Evolutionary conservation across 1,140 invertebrate genomes (phyloP), one percentile per base, ranked within the genome.

Genomic region (Druon quercuslanigerum): DNA sequence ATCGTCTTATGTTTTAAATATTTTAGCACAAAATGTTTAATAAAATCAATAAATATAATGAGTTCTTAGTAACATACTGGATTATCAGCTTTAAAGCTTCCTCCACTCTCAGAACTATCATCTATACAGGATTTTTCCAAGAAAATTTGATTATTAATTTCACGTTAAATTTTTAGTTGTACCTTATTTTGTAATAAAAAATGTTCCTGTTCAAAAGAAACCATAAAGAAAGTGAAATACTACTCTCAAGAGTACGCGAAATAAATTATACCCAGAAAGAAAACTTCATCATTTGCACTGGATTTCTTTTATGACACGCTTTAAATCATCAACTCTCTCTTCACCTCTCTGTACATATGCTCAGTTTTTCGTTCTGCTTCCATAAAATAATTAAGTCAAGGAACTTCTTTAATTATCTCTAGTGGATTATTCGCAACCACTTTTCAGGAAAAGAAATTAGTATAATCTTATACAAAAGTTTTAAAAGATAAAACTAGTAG

Each of bases 251-350:
- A 66, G 57, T 66, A 33, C 12, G 11, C 16, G 57, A 66, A 33
- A 33, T 33, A 40, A 40, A 66, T 66, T 57, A 57, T 20, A 57
- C 51, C 25, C 57, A 66, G 20, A 33, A 66, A 16, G 57, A 66
- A 16, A 33, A 66, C 40, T 66, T 66, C 57, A 66, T 66, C 25
- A 33, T 20, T 66, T 40, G 20, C 25, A 4, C 20, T 66, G 40
- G 57, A 66, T 66, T 33, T 57, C 16, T 33, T 25, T 25, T 14
- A 20, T 33, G 40, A 66, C 13, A 16, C 5, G 25, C 40, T 56
- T 66, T 40, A 66, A 66, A 66, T 66, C 40, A 13, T 13, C 56
- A 19, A 25, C 33, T 60, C 20, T 60, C 16, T 57, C 11, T 11
- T 5, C 25, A 14, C 16, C 16, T 25, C 57, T 33, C 25, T 33